Evolutionary conservation across 1,140 invertebrate species (phyloP).

Genomic region (Brachystomella parvula): DNA sequence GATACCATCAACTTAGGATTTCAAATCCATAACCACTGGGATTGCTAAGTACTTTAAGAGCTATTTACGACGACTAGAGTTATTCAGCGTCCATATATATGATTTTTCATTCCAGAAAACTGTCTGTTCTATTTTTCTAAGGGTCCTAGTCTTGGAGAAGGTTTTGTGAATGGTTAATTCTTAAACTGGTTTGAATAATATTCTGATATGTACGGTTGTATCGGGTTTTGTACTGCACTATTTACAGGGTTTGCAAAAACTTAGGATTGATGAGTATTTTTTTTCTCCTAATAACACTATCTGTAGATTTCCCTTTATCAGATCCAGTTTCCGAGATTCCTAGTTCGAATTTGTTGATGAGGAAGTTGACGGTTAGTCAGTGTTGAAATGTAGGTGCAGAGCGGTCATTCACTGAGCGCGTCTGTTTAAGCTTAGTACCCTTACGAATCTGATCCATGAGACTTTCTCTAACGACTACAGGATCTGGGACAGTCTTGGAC

Average conservation of each 20-base stretch:
- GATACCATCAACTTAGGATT: too few species aligned
- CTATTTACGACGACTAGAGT: too few species aligned
- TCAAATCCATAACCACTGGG: too few species aligned
- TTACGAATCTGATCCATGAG: conserved; percentile 85
- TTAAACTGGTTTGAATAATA: background rate
- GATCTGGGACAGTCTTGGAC: conserved; percentile 48
- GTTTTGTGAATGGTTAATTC: too few species aligned
- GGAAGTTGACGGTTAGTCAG: conserved; percentile 43
- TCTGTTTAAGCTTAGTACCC: conserved; percentile 65
- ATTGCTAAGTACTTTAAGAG: too few species aligned
- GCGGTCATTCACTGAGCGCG: conserved; percentile 56
- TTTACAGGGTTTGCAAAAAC: conserved; percentile 25
- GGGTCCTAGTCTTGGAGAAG: too few species aligned
- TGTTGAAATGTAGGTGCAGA: conserved; percentile 59
- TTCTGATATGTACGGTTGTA: background rate
- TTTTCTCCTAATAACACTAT: conserved; percentile 20
- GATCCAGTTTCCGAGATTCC: conserved; percentile 6
- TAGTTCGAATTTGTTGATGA: conserved; percentile 37
- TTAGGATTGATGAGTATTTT: conserved; percentile 23
- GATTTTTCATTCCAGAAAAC: background rate
- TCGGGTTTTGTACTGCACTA: background rate
- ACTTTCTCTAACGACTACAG: conserved; percentile 51
- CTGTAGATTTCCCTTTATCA: conserved; percentile 17
- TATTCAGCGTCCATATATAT: too few species aligned
- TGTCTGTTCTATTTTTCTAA: too few species aligned